Evolutionary conservation across 2,797 vertebrate species (phyloP).

Genomic region (Tragelaphus eurycerus): DNA sequence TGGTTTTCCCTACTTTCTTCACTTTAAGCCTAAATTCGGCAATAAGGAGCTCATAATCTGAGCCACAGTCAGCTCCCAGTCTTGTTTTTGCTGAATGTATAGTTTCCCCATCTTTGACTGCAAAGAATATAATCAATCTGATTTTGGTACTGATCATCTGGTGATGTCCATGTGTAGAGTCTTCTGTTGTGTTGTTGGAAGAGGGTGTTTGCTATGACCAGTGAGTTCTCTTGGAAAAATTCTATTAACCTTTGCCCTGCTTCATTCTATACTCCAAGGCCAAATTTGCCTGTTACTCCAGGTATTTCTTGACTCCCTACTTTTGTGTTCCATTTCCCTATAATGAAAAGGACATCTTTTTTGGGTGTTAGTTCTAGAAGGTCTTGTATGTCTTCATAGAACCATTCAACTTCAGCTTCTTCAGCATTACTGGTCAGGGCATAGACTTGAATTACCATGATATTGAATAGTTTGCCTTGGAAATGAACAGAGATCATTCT

Average conservation of each 20-base stretch:
- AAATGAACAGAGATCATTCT: background rate
- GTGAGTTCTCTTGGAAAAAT: background rate
- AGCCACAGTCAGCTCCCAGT: background rate
- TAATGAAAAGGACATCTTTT: background rate
- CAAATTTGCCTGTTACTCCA: background rate
- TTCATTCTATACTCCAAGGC: background rate
- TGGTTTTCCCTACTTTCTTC: background rate
- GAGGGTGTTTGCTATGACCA: background rate
- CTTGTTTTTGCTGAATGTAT: background rate
- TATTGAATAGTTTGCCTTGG: background rate
- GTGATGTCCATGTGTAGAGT: background rate
- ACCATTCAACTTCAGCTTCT: background rate
- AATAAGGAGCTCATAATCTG: background rate
- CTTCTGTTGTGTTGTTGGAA: background rate
- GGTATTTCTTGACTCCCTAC: background rate
- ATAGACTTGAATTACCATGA: background rate
- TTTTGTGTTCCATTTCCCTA: accelerated
- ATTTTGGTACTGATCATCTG: background rate
- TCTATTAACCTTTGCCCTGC: background rate
- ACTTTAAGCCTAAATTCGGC: background rate
- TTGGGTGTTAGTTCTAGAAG: background rate
- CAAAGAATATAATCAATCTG: background rate
- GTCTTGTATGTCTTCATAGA: background rate
- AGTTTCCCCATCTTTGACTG: background rate
- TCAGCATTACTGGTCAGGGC: background rate